Evolutionary conservation across 2,888 invertebrate species (phyloP), one percentile per base, ranked within the genome.

Genomic region (Tubiluchus corallicola): DNA sequence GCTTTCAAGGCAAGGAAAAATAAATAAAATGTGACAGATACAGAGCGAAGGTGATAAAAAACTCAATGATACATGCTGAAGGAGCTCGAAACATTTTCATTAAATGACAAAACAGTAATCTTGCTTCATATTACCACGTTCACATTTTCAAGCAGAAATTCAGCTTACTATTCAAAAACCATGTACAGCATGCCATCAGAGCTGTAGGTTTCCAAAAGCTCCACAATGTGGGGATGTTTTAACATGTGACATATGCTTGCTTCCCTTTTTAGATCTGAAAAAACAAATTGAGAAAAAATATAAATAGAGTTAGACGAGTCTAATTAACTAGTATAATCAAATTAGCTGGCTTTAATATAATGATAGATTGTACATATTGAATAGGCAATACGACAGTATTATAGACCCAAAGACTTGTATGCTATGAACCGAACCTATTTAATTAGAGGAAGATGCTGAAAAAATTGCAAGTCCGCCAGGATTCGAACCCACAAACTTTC

Each of bases 171-270:
- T 75, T 94, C 94, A 68, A 94, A 96, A 51, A 96, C 92, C 94
- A 96, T 94, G 67, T 94, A 96, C 17, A 96, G 75, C 84, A 92
- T 88, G 57, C 92, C 92, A 67, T 94, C 94, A 3, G 90, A 90
- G 62, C 90, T 90, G 74, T 94, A 96, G 0, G 94, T 94, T 69
- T 98, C 96, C 55, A 94, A 71, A 45, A 98, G 74, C 68, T 96
- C 94, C 54, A 94, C 94, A 56, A 98, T 96, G 68, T 96, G 94
- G 3, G 90, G 90, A 69, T 98, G 96, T 65, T 96, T 96, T 57
- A 98, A 71, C 84, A 92, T 88, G 68, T 96, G 92, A 66, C 94
- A 94, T 38, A 66, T 65, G 43, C n/a, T n/a, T n/a, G n/a, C n/a
- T 57, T 96, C 94, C 43, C 96, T 74, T 71, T 96, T 96, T 63